Evolutionary conservation across 2,113 vertebrate genomes (phyloP).

Genomic region (Petrocephalus microphthalmus): DNA sequence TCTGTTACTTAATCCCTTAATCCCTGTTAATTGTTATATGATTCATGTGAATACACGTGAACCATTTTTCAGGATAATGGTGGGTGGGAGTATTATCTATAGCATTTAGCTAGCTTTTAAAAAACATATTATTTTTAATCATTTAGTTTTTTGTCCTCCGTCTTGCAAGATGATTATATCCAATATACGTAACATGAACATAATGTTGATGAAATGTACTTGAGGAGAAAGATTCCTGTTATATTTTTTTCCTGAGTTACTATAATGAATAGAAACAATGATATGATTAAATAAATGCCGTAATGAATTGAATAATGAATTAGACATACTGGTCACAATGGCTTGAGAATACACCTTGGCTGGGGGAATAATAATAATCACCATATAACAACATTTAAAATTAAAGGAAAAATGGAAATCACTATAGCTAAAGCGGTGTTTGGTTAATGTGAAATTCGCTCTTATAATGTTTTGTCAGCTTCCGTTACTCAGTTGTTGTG

Average conservation of each 20-base stretch:
- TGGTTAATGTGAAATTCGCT: neutral
- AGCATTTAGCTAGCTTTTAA: neutral
- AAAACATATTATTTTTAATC: neutral
- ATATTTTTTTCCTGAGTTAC: too few species aligned
- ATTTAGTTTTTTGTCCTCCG: neutral
- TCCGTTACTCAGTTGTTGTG: neutral
- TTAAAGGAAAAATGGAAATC: neutral
- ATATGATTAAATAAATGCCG: neutral
- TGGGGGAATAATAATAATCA: neutral
- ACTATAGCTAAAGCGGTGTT: neutral
- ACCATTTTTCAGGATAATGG: neutral
- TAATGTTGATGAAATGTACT: neutral
- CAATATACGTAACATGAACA: neutral
- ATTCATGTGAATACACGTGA: neutral
- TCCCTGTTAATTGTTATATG: neutral
- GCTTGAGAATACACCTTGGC: neutral
- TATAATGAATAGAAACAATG: neutral
- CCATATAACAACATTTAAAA: neutral
- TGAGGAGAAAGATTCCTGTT: too few species aligned
- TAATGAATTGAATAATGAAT: neutral
- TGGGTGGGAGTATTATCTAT: neutral
- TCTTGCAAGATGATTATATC: neutral
- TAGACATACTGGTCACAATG: neutral
- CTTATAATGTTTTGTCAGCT: neutral
- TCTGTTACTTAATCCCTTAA: neutral